phyloP scores from a whole-genome alignment of 2,888 invertebrate species.

The Strigamia transsilvanica region DNA sequence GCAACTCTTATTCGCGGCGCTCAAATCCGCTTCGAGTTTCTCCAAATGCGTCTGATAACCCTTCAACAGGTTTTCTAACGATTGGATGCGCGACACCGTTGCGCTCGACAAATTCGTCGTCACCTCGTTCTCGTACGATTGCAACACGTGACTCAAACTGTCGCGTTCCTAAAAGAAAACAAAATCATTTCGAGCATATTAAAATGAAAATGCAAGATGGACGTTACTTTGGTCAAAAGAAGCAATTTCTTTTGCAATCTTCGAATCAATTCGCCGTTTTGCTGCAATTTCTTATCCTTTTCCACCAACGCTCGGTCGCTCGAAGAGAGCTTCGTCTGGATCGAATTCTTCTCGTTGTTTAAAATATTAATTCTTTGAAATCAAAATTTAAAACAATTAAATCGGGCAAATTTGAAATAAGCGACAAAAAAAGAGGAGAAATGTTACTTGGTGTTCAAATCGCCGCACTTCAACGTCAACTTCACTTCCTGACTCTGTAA shows the following conservation, averaged over 20 bases:
- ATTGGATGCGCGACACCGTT: background rate
- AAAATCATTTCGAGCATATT: background rate
- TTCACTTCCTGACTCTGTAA: constrained; percentile 12
- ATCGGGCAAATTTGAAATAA: background rate
- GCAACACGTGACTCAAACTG: background rate
- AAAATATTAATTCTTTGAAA: background rate
- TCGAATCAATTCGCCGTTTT: background rate
- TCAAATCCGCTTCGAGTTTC: background rate
- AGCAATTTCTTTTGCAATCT: background rate
- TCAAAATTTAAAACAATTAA: background rate
- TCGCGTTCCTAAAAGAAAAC: background rate
- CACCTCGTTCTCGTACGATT: constrained; percentile 3
- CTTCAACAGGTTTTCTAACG: background rate
- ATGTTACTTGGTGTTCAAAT: background rate
- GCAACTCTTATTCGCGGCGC: background rate
- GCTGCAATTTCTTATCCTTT: constrained; percentile 4
- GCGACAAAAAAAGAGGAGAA: background rate
- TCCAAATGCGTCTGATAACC: background rate
- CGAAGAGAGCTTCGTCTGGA: background rate
- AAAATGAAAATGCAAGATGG: background rate
- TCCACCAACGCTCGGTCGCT: background rate
- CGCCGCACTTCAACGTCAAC: background rate
- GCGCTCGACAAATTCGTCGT: background rate
- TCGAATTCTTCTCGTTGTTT: background rate
- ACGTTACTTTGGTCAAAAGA: background rate